Evolutionary conservation across 2,113 vertebrate genomes (phyloP).

Genomic region (Chauna torquata): DNA sequence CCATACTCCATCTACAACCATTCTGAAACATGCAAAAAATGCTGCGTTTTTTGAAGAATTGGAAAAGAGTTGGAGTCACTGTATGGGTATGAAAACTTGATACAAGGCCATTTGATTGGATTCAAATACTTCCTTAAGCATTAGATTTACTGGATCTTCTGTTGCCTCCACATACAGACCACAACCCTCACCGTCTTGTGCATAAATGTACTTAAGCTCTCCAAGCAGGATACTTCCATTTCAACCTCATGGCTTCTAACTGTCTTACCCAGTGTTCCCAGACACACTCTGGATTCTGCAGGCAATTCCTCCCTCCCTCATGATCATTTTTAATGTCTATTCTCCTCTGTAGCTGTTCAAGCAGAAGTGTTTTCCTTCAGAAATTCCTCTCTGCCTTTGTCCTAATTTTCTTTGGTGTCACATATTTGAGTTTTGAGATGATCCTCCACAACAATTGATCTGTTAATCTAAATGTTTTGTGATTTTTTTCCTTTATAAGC

Average conservation of each 20-base stretch:
- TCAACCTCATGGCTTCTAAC: neutral
- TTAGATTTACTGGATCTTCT: neutral
- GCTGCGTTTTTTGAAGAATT: neutral
- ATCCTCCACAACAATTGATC: neutral
- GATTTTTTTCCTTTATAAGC: neutral
- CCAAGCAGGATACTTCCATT: neutral
- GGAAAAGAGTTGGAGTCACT: neutral
- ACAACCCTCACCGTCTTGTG: neutral
- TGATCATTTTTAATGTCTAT: neutral
- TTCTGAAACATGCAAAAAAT: neutral
- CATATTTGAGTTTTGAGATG: neutral
- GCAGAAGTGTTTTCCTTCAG: neutral
- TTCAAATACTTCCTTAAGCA: neutral
- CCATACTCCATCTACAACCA: neutral
- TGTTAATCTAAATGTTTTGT: neutral
- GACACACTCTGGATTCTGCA: neutral
- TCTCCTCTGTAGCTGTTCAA: neutral
- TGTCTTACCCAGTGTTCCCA: neutral
- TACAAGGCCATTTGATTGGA: neutral
- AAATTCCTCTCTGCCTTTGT: neutral
- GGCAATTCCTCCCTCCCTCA: neutral
- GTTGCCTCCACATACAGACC: neutral
- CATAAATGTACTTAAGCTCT: neutral
- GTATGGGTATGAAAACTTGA: neutral
- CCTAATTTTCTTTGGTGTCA: neutral